Evolutionary conservation across 2,888 invertebrate species (phyloP), one percentile per base, ranked within the genome.

Genomic region (Choreutis nemorana): DNA sequence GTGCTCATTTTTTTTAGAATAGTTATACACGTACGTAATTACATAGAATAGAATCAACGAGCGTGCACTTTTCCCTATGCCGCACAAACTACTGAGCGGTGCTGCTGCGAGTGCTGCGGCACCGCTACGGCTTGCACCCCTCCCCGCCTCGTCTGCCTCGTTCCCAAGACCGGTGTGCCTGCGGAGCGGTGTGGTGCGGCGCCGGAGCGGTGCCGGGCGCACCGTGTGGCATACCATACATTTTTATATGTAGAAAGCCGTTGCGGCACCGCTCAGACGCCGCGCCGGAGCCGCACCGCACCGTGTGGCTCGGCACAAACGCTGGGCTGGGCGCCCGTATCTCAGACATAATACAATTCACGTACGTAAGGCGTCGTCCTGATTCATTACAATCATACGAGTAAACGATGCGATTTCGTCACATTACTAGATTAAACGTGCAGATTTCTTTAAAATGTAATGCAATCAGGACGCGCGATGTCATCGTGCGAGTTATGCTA

Each of bases 81-180:
- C 16, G 25, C 28, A 27, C 30, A 30, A 26, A 34, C 25, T 29
- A 31, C 18, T 23, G 32, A 20, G 6, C 32, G 22, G 28, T 12
- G 30, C 32, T 25, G 24, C 35, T 33, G 26, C 32, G 32, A 28
- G 30, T 11, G 26, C 32, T 22, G 30, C 15, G 22, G 20, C 18
- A n/a, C n/a, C n/a, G n/a, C n/a, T n/a, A n/a, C n/a, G n/a, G n/a
- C 28, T 31, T 25, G 25, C 28, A 28, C 30, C 34, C 30, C 28
- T 28, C 31, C 23, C 31, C n/a, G 26, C 29, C 14, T 30, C 26
- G 30, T 24, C 25, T 24, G n/a, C n/a, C n/a, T n/a, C n/a, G n/a
- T n/a, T n/a, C n/a, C n/a, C 25, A 3, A 21, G 18, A 14, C 26
- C 14, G 26, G 14, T 13, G 21, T 22, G 30, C 22, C n/a, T n/a